phyloP scores from a whole-genome alignment of 2,888 invertebrate species.

The Tachina fera region DNA sequence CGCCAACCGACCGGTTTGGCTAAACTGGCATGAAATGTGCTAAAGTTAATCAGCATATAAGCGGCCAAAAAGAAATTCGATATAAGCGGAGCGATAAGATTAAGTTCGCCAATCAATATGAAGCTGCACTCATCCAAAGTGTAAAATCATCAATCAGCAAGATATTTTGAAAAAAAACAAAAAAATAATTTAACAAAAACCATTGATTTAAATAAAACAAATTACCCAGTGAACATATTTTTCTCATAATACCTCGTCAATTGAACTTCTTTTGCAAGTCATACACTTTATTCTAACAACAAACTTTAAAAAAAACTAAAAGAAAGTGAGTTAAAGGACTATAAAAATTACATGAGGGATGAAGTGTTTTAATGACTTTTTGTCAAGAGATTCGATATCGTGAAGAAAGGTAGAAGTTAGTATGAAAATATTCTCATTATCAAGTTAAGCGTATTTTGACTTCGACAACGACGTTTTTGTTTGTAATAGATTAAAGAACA shows the following conservation, averaged over 20 bases:
- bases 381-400: too few species aligned
- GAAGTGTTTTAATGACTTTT: too few species aligned
- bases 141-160: not conserved
- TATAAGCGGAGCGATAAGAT: conserved; percentile 94
- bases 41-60: conserved; percentile 96
- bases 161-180: conserved; percentile 10
- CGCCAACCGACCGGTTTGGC: conserved; percentile 95
- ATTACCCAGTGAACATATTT: not conserved
- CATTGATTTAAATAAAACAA: not conserved
- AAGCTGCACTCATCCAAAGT: conserved; percentile 75
- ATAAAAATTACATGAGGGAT: too few species aligned
- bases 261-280: too few species aligned
- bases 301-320: too few species aligned
- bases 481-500: too few species aligned
- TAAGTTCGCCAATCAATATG: conserved; percentile 89
- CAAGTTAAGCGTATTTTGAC: too few species aligned
- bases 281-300: too few species aligned
- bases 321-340: too few species aligned
- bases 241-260: not conserved
- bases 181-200: not conserved
- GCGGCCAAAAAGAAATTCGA: conserved; percentile 97
- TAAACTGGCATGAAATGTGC: conserved; percentile 96
- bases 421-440: too few species aligned
- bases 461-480: too few species aligned
- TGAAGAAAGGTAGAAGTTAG: too few species aligned